These are phyloP conservation scores for Orientallactaga bullata DNA, from an alignment of 2,113 vertebrate species.

Conservation along the genomic window DNA sequence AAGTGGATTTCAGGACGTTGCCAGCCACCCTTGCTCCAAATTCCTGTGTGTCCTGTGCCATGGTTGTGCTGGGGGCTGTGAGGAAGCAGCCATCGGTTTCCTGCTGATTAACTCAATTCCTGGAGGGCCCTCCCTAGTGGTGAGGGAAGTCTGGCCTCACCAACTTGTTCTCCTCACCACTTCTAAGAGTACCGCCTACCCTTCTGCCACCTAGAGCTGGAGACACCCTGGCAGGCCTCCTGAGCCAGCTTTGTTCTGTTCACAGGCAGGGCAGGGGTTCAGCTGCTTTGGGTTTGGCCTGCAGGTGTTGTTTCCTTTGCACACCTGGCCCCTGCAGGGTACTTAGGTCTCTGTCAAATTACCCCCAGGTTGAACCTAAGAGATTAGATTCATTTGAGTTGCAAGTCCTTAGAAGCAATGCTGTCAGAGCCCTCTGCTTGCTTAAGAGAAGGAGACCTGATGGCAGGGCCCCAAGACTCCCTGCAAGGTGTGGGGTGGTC, in stretches of 20 bases:
- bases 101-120: conserved; percentile 74
- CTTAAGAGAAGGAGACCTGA: neutral
- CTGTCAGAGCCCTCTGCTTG: neutral
- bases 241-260: neutral
- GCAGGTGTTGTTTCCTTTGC: conserved; percentile 47
- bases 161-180: neutral
- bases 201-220: neutral
- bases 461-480: neutral
- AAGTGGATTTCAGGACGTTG: conserved; percentile 54
- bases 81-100: conserved; percentile 70
- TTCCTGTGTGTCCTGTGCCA: neutral
- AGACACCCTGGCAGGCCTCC: neutral
- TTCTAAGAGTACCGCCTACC: neutral
- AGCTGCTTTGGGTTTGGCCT: conserved; percentile 9
- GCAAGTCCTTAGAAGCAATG: neutral
- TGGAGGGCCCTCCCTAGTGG: conserved; percentile 41
- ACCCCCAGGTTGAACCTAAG: neutral
- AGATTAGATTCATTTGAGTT: neutral
- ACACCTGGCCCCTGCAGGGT: neutral
- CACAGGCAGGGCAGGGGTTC: neutral
- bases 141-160: neutral
- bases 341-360: neutral
- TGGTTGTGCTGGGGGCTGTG: neutral
- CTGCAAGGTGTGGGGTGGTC: neutral
- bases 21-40: conserved; percentile 39